Evolutionary conservation across 2,113 vertebrate species (phyloP), one percentile per base, ranked within the genome.

Genomic region (Thymallus thymallus): DNA sequence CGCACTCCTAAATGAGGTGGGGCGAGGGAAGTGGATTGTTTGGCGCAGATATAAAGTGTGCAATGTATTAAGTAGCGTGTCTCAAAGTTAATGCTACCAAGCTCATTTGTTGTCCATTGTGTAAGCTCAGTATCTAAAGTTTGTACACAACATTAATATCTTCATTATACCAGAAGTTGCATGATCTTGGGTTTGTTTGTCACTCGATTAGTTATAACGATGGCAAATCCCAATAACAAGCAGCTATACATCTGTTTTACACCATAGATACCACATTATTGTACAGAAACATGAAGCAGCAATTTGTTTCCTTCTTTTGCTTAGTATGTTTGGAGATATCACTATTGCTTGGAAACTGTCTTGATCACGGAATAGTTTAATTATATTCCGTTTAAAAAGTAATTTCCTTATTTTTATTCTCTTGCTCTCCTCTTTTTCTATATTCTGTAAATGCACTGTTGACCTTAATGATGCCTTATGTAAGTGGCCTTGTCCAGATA

Each of bases 391-490:
- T 95, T 94, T 94, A 10, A 41, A 35, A 92, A 94, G 94, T 92
- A 91, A 93, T 12, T 64, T 41, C 22, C 20, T 68, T 66, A 30
- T 22, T 66, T 13, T 73, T 83, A 80, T 80, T 82, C 74, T 41
- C 35, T 10, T 41, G 68, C 79, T 76, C 63, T 93, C 91, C 92
- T 93, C 92, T 93, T 94, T 90, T 93, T 93, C 95, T 95, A 92
- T 95, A 93, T 94, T 94, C 95, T 96, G 94, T 96, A 93, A 95
- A 96, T 96, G 96, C 96, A 97, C 96, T 98, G 96, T 97, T 41
- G 95, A 96, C 94, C 94, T 95, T 95, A 95, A 95, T 96, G 96
- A 96, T 97, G 96, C 96, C 96, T 97, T 98, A 97, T 92, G 94
- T 94, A 94, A 95, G 95, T 93, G 95, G 92, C 94, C 96, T 95